Base-by-base conservation (phyloP, 2,888 invertebrate species). In the Caenorhabditis sp. region DNA sequence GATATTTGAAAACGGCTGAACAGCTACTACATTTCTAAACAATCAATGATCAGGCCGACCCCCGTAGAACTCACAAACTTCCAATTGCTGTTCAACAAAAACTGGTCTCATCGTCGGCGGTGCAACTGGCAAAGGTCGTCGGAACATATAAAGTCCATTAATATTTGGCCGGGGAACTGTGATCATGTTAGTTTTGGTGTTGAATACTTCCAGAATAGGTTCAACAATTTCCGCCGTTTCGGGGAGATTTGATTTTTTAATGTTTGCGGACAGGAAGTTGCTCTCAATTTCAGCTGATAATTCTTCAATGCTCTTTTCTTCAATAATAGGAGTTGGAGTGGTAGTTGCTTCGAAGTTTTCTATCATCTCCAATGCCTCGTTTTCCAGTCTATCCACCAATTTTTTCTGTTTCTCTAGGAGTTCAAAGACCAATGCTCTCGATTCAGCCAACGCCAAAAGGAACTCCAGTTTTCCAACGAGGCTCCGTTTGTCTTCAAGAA, bases 381-480 rank as follows among this genome's bases (percentile, higher is more conserved):
- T 63, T 54, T 71, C 70, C 66, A 71, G 59, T 36, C 52, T 56
- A 31, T 65, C 72, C 5, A 62, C 62, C 5, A 72, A 50, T 25
- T 65, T 61, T 57, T 68, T 72, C 31, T 72, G 72, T 54, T 68
- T 61, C 20, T 72, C 56, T 10, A 72, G 50, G n/a, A 68, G 54
- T 21, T 67, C 67, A 31, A 68, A 72, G 1, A 72, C 14, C 17
- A 56, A 17, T 3, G 67, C 57, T 38, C 68, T 53, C 2, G 73
- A 63, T 26, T 73, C 73, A 8, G 69, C 52, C 3, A 73, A 53
- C 14, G 73, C 66, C 7, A 73, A 36, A 1, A 73, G 27, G 21
- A 73, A 63, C 27, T 69, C 73, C 10, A 73, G n/a, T 66, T 73
- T 65, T 0, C 69, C 62, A 1, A 73, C 66, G n/a, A 73, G 31